A percentile compares a stretch with the other conserved stretches of the same genome.
phyloP scores from a whole-genome alignment of 2,888 invertebrate genomes.

The Apotomis betuletana region DNA sequence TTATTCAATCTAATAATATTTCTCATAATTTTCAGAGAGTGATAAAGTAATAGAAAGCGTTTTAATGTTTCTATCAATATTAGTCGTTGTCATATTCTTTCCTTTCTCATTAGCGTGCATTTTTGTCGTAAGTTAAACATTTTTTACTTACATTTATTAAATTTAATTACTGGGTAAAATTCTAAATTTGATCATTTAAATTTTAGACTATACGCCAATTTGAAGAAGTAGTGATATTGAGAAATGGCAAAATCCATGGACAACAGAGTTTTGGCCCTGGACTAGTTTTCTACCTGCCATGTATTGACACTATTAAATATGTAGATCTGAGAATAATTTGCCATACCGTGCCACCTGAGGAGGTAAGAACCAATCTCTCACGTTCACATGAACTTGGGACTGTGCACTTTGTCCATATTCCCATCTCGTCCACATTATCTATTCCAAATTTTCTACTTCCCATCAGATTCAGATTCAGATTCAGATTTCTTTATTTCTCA shows the following conservation, averaged over 20 bases:
- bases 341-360: constrained; percentile 96
- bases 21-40: constrained; percentile 50
- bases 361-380: constrained; percentile 80
- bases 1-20: not conserved
- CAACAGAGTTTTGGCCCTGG: constrained; percentile 90
- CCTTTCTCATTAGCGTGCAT: constrained; percentile 59
- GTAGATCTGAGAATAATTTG: constrained; percentile 94
- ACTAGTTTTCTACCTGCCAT: constrained; percentile 94
- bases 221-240: constrained; percentile 92
- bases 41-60: constrained; percentile 53
- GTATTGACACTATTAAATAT: constrained; percentile 92
- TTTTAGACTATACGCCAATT: constrained; percentile 89
- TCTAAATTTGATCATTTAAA: not conserved
- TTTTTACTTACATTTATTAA: not conserved
- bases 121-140: constrained; percentile 56
- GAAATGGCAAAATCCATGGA: constrained; percentile 88
- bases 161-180: constrained; percentile 5
- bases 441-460: no score
- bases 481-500: no score
- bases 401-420: no score
- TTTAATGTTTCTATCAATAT: constrained; percentile 53
- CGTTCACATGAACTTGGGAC: no score
- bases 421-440: no score
- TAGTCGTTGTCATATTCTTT: constrained; percentile 55
- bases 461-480: no score